phyloP scores from a whole-genome alignment of 2,113 vertebrate species.

The Eretmochelys imbricata region DNA sequence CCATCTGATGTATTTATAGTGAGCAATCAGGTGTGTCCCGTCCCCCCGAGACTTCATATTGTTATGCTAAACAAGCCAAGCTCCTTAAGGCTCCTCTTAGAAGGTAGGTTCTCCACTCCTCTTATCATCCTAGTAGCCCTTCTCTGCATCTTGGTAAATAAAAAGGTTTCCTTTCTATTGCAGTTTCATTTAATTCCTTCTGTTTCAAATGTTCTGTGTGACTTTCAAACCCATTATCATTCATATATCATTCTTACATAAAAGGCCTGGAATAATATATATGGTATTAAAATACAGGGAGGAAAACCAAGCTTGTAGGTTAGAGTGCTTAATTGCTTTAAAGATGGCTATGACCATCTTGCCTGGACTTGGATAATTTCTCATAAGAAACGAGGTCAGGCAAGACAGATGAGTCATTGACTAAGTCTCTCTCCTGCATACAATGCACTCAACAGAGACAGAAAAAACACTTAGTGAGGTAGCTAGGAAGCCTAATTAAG shows the following conservation, averaged over 20 bases:
- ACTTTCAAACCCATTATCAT: conserved; percentile 10
- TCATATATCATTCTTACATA: background rate
- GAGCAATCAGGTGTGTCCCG: too few species aligned
- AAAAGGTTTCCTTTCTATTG: background rate
- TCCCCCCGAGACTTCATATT: too few species aligned
- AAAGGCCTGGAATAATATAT: conserved; percentile 8
- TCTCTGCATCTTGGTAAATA: background rate
- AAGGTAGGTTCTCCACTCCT: too few species aligned
- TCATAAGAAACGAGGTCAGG: background rate
- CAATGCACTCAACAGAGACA: conserved; percentile 22
- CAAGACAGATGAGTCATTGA: conserved; percentile 23
- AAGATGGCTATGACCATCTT: background rate
- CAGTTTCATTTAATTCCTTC: background rate
- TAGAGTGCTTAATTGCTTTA: background rate
- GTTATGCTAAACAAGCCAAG: too few species aligned
- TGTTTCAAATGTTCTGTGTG: background rate
- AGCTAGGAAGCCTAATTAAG: conserved; percentile 24
- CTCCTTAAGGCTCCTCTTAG: too few species aligned
- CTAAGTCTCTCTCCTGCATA: background rate
- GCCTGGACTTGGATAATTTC: conserved; percentile 14
- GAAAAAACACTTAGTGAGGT: background rate
- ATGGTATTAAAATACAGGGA: background rate
- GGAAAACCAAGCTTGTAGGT: background rate
- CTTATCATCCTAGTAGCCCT: too few species aligned
- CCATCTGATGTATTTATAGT: too few species aligned